phyloP scores from a whole-genome alignment of 2,113 vertebrate genomes.

The Phrynosoma blainvillii region DNA sequence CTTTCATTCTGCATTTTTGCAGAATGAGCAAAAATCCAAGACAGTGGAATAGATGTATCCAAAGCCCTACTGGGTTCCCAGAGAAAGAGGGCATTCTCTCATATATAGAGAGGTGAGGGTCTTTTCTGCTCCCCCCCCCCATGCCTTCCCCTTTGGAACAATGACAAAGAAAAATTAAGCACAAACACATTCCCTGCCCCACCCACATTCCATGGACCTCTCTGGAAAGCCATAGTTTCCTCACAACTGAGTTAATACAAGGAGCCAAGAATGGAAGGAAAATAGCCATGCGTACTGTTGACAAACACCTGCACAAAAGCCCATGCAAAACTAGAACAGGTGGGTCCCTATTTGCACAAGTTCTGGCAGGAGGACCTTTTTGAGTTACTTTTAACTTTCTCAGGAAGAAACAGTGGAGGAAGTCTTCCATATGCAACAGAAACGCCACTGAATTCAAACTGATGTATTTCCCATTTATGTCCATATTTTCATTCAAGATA shows the following conservation, averaged over 20 bases:
- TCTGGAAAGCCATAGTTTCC: neutral
- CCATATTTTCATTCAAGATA: slow-evolving; percentile 19
- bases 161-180: no score
- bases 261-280: neutral
- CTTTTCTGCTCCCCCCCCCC: neutral
- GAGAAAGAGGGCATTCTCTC: neutral
- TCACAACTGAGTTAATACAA: neutral
- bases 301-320: neutral
- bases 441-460: neutral
- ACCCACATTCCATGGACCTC: no score
- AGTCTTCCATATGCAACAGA: neutral
- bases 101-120: neutral
- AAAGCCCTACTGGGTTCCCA: no score
- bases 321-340: neutral
- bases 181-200: no score
- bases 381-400: neutral
- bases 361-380: neutral
- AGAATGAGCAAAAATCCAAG: neutral
- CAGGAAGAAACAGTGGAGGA: neutral
- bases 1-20: neutral
- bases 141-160: neutral
- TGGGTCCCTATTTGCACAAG: neutral
- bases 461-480: slow-evolving; percentile 42
- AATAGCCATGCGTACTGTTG: neutral
- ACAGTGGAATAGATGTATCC: neutral